Base-by-base conservation (phyloP, 2,113 vertebrate genomes). In the Megalops atlanticus region DNA sequence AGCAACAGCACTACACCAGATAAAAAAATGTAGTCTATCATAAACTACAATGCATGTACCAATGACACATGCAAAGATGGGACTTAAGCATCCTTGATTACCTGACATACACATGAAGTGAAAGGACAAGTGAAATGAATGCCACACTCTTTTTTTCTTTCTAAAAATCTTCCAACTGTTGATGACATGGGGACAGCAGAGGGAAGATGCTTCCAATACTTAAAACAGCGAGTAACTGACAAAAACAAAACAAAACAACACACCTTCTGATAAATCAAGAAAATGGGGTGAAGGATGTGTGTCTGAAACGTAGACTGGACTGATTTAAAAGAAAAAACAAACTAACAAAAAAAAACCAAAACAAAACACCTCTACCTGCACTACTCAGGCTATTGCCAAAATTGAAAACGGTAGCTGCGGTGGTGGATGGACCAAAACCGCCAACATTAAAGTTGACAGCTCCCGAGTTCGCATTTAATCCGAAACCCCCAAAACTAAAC, bases 401-500 rank as follows among this genome's bases (percentile, higher is more conserved):
- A 97, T 93, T 98, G 96, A 99, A 98, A 76, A 96, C 94, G 80
- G 95, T 94, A 90, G 95, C 95, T 88, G 96, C 94, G 88, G 96
- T 97, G 89, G 96, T 94, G 85, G 96, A 94, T 90, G 97, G 95
- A 95, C 97, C 96, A 91, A 98, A 97, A 95, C 94, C 95, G 88
- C 96, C 96, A 93, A 96, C 94, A 95, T 97, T 99, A 97, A 98
- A 97, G 96, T 94, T 97, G 95, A 97, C 94, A 77, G 96, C 93
- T 82, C 96, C 93, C 78, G 96, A 95, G 88, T 96, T 98, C 93
- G 97, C 93, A 91, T 97, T 94, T 96, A 98, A 95, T 92, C 96
- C 96, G 86, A 99, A 97, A 92, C 96, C 97, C 95, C 97, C 96
- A 96, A 98, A 98, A 97, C 95, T 99, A 97, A 98, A 98, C 94